Conservation (phyloP, 2,113 vertebrate genomes). For the Brachypodius melanocephalos region DNA sequence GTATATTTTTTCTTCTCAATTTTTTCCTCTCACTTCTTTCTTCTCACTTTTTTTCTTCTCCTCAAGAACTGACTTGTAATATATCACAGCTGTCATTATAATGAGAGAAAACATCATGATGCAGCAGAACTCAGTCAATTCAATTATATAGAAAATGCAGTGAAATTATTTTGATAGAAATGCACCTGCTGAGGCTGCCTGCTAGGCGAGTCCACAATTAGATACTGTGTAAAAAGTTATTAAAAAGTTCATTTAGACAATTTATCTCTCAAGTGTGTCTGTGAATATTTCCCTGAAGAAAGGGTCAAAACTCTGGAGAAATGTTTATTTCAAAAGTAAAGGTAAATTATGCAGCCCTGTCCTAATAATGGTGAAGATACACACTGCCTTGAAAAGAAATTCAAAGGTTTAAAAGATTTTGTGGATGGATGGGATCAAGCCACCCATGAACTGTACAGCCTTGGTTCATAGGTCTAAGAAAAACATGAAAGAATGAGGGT, state of each 20-base stretch:
- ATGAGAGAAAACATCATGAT: constrained; percentile 55
- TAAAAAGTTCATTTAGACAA: constrained; percentile 35
- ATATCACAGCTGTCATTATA: constrained; percentile 59
- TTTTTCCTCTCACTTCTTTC: constrained; percentile 12
- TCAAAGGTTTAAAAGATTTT: neutral
- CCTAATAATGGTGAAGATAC: neutral
- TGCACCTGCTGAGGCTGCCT: constrained; percentile 45
- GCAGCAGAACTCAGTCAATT: constrained; percentile 56
- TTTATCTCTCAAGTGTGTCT: neutral
- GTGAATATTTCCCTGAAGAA: neutral
- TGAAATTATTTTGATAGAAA: constrained; percentile 59
- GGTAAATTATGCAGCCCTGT: neutral
- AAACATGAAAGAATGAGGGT: neutral
- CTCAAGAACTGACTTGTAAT: constrained; percentile 2
- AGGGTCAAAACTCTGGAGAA: neutral
- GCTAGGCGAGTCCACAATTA: constrained; percentile 42
- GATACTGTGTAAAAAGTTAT: constrained; percentile 36
- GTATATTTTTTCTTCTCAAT: neutral
- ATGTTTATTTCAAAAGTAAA: neutral
- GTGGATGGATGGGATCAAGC: neutral
- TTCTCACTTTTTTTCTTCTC: neutral
- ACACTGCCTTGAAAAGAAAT: neutral
- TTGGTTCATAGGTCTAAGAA: neutral
- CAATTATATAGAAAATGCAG: constrained; percentile 50
- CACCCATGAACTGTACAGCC: neutral